phyloP scores from a whole-genome alignment of 1,140 invertebrate genomes.

The Ceratosolen fusciceps region DNA sequence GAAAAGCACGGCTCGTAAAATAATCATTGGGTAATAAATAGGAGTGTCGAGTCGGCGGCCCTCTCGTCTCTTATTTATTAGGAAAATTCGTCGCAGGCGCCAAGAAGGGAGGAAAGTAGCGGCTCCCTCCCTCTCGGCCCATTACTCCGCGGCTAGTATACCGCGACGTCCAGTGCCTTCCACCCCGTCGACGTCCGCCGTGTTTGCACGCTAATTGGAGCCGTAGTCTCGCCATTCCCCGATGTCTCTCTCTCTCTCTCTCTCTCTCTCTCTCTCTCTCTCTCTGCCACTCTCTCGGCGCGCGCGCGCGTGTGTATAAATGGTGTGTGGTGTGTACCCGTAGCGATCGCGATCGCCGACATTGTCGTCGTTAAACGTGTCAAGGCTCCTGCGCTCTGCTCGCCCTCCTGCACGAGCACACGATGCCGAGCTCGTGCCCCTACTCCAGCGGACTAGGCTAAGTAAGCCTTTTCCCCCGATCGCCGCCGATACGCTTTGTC shows the following conservation, averaged over 20 bases:
- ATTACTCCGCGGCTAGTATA: neutral
- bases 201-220: conserved; percentile 34
- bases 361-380: conserved; percentile 38
- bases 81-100: conserved; percentile 12
- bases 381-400: conserved; percentile 22
- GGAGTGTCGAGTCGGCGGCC: neutral
- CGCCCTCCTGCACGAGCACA: neutral
- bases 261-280: too few relatives aligned
- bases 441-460: neutral
- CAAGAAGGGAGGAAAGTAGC: neutral
- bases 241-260: too few relatives aligned
- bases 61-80: neutral
- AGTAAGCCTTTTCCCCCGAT: conserved; percentile 12
- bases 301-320: too few relatives aligned
- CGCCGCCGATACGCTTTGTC: neutral
- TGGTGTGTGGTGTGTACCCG: too few relatives aligned
- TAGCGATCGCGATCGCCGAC: neutral
- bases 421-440: conserved; percentile 13
- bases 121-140: neutral
- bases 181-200: neutral
- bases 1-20: neutral
- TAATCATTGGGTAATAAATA: conserved; percentile 18
- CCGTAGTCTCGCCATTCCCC: conserved; percentile 7
- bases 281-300: too few relatives aligned
- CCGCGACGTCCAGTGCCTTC: neutral